Evolutionary conservation across 2,888 invertebrate species (phyloP), one percentile per base, ranked within the genome.

Genomic region (Ichneumoninae sp.): DNA sequence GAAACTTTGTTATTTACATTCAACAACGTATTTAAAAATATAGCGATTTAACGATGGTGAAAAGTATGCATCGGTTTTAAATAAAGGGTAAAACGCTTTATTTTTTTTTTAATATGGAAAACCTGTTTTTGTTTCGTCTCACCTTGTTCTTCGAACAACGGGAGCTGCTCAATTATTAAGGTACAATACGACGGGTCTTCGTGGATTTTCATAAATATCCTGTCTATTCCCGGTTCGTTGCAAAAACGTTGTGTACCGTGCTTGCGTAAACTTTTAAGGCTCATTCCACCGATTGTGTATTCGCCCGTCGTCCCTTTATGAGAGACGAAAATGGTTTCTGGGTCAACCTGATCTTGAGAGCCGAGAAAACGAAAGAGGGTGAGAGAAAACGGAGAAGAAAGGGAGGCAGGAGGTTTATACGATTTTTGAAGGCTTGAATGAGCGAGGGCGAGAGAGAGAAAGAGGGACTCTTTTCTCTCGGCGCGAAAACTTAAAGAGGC

Each of bases 271-370:
- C 65, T 80, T 65, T 47, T 47, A 47, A 80, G 50, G 40, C 66
- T 73, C 73, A 73, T 80, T 80, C 33, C 69, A 69, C 57, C 44
- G 66, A 73, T 52, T 54, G 74, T 70, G 79, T 73, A 60, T 75
- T 30, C 33, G 69, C 52, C 54, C 54, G 65, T 65, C 57, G 22
- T 47, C 22, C 36, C 44, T 69, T 63, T 81, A 74, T 71, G 73
- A n/a, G 66, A 54, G 57, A 63, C 76, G 73, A 44, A 44, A 33
- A 77, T 54, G 36, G 52, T 78, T 81, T 84, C 78, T 78, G 69
- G 84, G 81, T 81, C 84, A 77, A 69, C 70, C 57, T 13, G 44
- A 65, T 68, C 83, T 83, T 75, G 65, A 75, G 66, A 65, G 50
- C 57, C 52, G 40, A 22, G 78, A 68, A 68, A 60, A 57, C 16